Evolutionary conservation across 1,140 invertebrate genomes (phyloP), one percentile per base, ranked within the genome.

Genomic region (Halictus rubicundus): DNA sequence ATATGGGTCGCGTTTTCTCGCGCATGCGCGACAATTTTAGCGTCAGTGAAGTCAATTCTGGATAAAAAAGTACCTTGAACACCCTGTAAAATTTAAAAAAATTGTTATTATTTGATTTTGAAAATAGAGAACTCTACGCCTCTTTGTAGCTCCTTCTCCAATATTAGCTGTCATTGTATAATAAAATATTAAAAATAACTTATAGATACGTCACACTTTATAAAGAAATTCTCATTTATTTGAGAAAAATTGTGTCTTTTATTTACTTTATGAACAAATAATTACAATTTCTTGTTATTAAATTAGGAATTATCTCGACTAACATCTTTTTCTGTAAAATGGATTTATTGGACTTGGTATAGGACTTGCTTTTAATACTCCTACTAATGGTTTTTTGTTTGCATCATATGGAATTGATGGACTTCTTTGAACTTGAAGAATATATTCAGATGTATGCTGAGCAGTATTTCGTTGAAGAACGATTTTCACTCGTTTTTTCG

Each of bases 321-420:
- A 82, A 82, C 59, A 59, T 59, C 19, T 52, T 5, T 93, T 94
- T 88, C 94, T 96, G 79, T 95, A 96, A 88, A 96, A 96, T 25
- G 96, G 96, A 93, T 97, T 96, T 27, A 96, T 95, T 0, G 95
- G 96, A n/a, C 95, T 96, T 0, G 95, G 94, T n/a, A 95, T 92
- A 0, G 94, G 94, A 79, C 94, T 94, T 0, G 94, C 93, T 89
- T 97, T 97, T 1, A 97, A 88, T 39, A 96, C 94, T 21, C 96
- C 95, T 80, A 95, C 95, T 0, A 88, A 87, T 0, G 96, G 96
- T 87, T 94, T 95, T 57, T 94, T 95, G 72, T 92, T 94, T 7
- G 95, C 94, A 88, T 97, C 96, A 75, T 94, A 97, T 0, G 96
- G 96, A 82, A 96, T 94, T n/a, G 93, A 94, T 0, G 96, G 96